These are phyloP conservation scores for Zalophus californianus DNA, from an alignment of 2,797 vertebrate species.

Conservation along the genomic window DNA sequence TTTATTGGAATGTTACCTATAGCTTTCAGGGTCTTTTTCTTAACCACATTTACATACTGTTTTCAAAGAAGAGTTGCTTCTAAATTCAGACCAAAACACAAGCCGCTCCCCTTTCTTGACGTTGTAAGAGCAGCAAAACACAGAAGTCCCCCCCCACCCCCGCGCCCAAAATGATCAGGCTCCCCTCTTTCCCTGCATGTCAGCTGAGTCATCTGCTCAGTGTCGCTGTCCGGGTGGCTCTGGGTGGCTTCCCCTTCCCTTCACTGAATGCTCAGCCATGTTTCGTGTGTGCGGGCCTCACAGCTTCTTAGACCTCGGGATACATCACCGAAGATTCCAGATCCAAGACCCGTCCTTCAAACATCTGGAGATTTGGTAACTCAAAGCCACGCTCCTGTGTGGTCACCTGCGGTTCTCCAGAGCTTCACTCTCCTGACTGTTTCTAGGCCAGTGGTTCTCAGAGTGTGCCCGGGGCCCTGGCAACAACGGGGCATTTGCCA, in stretches of 20 bases:
- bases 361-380: background rate
- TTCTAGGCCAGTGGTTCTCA: background rate
- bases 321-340: background rate
- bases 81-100: constrained; percentile 44
- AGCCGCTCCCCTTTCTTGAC: background rate
- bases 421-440: background rate
- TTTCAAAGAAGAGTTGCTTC: constrained; percentile 60
- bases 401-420: background rate
- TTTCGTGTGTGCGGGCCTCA: background rate
- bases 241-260: background rate
- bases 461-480: background rate
- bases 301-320: background rate
- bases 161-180: background rate
- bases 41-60: background rate
- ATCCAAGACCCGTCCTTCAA: background rate
- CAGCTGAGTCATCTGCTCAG: background rate
- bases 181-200: background rate
- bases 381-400: rapidly evolving
- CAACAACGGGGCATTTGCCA: rapidly evolving
- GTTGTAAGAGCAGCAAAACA: background rate
- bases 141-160: background rate
- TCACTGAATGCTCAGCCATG: background rate
- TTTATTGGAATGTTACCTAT: constrained; percentile 29
- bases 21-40: background rate
- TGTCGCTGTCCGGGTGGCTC: background rate